Evolutionary conservation across 35 echinoderm and acorn worm species (phyloP).

Genomic region (Hemicentrotus pulcherrimus): DNA sequence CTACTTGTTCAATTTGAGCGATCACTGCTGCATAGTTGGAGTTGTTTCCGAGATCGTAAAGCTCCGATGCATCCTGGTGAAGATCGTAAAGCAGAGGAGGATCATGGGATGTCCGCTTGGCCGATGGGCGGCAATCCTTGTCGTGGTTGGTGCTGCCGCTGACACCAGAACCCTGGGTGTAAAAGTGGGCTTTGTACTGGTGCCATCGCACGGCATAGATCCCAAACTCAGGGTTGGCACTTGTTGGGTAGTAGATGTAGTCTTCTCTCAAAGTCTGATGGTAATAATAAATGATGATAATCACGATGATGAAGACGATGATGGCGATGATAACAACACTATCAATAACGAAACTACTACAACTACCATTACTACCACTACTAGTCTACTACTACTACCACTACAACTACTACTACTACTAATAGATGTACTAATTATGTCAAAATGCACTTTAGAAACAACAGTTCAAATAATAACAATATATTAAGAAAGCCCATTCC

Average conservation of each 20-base stretch:
- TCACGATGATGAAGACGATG: not conserved
- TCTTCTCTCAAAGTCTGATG: constrained; percentile 57
- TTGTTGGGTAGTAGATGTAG: constrained; percentile 71
- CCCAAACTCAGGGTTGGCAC: constrained; percentile 49
- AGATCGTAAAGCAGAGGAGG: constrained; percentile 74
- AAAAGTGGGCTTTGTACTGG: constrained; percentile 90
- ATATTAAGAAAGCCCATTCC: too few species aligned
- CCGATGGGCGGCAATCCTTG: constrained; percentile 59
- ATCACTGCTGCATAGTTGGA: constrained; percentile 57
- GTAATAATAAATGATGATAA: not conserved
- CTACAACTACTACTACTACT: too few species aligned
- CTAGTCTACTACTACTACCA: too few species aligned
- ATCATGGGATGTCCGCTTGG: constrained; percentile 56
- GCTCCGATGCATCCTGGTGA: constrained; percentile 76
- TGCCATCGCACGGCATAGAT: constrained; percentile 74
- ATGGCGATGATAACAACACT: not conserved
- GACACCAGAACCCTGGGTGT: constrained; percentile 64
- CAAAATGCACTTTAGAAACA: too few species aligned
- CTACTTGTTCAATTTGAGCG: constrained; percentile 36
- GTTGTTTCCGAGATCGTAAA: constrained; percentile 64
- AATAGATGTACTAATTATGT: too few species aligned
- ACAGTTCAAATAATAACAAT: too few species aligned
- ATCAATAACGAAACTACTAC: too few species aligned
- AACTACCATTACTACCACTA: too few species aligned
- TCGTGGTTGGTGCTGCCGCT: constrained; percentile 64